Evolutionary conservation across 2,113 vertebrate genomes (phyloP).

Genomic region (Hypocryptadius cinnamomeus): DNA sequence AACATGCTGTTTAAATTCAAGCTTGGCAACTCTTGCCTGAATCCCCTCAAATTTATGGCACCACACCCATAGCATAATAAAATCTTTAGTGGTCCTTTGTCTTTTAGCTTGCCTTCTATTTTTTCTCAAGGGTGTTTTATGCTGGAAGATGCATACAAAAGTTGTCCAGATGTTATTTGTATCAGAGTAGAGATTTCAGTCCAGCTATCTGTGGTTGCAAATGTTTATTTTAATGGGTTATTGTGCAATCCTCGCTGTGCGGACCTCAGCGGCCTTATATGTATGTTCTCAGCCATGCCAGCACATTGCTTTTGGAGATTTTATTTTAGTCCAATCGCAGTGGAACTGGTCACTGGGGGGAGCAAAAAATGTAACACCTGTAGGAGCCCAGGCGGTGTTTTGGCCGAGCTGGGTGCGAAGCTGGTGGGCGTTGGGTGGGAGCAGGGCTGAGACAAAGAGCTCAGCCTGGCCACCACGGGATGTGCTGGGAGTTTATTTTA

Average conservation of each 20-base stretch:
- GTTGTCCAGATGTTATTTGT: conserved; percentile 85
- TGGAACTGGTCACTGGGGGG: conserved; percentile 54
- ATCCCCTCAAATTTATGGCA: conserved; percentile 81
- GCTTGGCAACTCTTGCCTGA: conserved; percentile 75
- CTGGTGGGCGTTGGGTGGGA: conserved; percentile 26
- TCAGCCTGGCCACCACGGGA: conserved; percentile 15
- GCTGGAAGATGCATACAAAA: conserved; percentile 85
- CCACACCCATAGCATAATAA: conserved; percentile 83
- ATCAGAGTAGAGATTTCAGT: conserved; percentile 75
- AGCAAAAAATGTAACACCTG: conserved; percentile 69
- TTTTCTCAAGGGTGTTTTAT: conserved; percentile 81
- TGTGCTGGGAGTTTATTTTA: conserved; percentile 62
- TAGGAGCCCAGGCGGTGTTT: conserved; percentile 46
- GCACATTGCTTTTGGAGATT: conserved; percentile 68
- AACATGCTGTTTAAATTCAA: conserved; percentile 85
- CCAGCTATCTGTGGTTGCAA: conserved; percentile 82
- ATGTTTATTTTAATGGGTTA: conserved; percentile 83
- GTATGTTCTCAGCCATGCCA: conserved; percentile 67
- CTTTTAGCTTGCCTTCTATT: conserved; percentile 75
- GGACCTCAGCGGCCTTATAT: conserved; percentile 74
- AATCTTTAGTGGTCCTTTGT: conserved; percentile 83
- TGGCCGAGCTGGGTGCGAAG: conserved; percentile 21
- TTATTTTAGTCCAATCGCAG: conserved; percentile 52
- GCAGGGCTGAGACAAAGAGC: conserved; percentile 35
- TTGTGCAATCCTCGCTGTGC: conserved; percentile 75